Evolutionary conservation across 2,113 vertebrate species (phyloP).

Genomic region (Tursiops truncatus): DNA sequence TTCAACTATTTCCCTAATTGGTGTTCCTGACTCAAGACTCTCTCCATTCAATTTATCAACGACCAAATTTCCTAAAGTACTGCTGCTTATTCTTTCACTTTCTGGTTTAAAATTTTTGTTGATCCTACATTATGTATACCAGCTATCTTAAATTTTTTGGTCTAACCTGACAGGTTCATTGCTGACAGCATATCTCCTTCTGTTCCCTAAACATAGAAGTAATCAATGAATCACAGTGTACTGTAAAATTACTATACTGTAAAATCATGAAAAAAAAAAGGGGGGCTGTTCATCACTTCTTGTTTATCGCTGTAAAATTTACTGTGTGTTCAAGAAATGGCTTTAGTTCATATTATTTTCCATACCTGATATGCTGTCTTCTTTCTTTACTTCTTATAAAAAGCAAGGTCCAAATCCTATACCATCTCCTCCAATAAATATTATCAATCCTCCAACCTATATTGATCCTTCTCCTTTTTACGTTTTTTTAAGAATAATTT

Average conservation of each 20-base stretch:
- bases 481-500: too few species aligned
- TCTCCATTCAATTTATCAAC: background rate
- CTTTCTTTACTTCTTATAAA: background rate
- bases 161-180: background rate
- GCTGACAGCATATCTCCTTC: background rate
- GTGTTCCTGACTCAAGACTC: background rate
- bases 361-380: background rate
- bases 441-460: background rate
- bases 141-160: background rate
- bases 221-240: background rate
- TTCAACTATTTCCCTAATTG: conserved; percentile 7
- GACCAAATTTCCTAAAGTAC: background rate
- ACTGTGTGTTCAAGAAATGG: background rate
- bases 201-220: background rate
- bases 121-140: background rate
- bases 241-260: background rate
- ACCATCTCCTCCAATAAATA: background rate
- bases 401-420: background rate
- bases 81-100: background rate
- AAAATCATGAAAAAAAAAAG: background rate
- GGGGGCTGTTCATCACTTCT: background rate
- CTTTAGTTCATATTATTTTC: background rate
- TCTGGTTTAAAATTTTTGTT: background rate
- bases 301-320: background rate
- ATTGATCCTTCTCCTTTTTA: background rate